A percentile compares a stretch with the other conserved stretches of the same genome.
Conservation (phyloP, 1,140 invertebrate species). For the Bradynema listronoti region DNA sequence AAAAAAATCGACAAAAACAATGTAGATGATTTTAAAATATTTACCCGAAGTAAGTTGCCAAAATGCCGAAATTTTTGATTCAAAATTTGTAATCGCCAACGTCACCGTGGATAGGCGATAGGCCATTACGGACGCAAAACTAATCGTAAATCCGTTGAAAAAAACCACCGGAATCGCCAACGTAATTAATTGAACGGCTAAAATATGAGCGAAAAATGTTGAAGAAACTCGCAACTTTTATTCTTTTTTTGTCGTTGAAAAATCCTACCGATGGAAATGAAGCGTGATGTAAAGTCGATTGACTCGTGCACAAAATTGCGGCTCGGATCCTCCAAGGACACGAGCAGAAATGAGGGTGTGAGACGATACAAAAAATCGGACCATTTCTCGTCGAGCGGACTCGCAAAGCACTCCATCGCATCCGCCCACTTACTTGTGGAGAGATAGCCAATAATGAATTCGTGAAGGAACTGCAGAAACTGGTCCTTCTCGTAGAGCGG, state of each 20-base stretch:
- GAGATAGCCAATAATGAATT: slow-evolving; percentile 34
- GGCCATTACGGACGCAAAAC: slow-evolving; percentile 43
- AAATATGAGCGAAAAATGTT: slow-evolving; percentile 26
- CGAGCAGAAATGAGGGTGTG: slow-evolving; percentile 52
- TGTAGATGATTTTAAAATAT: not conserved
- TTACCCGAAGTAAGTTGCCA: slow-evolving; percentile 19
- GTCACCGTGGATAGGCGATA: slow-evolving; percentile 33
- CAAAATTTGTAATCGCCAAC: slow-evolving; percentile 22
- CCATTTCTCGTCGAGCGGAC: slow-evolving; percentile 47
- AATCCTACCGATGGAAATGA: slow-evolving; percentile 36
- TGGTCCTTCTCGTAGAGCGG: slow-evolving; percentile 41
- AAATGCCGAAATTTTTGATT: slow-evolving; percentile 27
- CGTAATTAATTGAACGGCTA: slow-evolving; percentile 40
- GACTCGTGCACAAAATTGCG: slow-evolving; percentile 26
- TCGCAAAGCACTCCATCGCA: slow-evolving; percentile 42
- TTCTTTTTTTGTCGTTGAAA: slow-evolving; percentile 1
- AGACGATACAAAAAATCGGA: slow-evolving; percentile 44
- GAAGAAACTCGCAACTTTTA: not conserved
- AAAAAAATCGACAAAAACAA: not conserved
- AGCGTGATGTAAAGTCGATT: slow-evolving; percentile 29
- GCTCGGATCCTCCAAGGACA: slow-evolving; percentile 44
- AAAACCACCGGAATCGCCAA: slow-evolving; percentile 44
- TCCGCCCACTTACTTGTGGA: slow-evolving; percentile 24
- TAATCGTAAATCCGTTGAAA: slow-evolving; percentile 43
- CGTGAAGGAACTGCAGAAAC: slow-evolving; percentile 47